Base-by-base conservation (phyloP, 2,113 vertebrate genomes). In the Nymphicus hollandicus region DNA sequence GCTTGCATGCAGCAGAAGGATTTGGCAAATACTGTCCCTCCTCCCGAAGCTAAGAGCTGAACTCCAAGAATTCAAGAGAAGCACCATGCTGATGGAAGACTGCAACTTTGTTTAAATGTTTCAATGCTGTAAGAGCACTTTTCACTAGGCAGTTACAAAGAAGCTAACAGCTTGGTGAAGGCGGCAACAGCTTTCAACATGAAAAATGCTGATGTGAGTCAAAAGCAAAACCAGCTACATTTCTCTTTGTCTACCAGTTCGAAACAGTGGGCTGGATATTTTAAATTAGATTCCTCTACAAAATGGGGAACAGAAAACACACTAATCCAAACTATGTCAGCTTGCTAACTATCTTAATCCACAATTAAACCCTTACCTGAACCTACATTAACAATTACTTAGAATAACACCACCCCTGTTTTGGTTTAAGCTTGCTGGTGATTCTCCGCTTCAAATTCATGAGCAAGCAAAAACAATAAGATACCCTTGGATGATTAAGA, bases 351-450 rank as follows among this genome's bases (percentile, higher is more conserved):
- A 64, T 69, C 44, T 41, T 70, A 95, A 89, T 41, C 65, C 18
- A n/a, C 27, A 94, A 47, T 86, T 88, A 94, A 96, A 94, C 11
- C 39, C 50, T 81, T 82, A 89, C 35, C 58, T 74, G 79, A 84
- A 53, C 35, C 66, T 56, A 47, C n/a, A 52, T 58, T 70, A 93
- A 83, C 23, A 74, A 31, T 41, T 61, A 91, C 92, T 86, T 88
- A 93, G 13, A 43, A 47, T 60, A 47, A 91, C 19, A 93, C 82
- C 13, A 39, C 94, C 28, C 20, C 64, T 78, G 71, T 64, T 91
- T 88, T 80, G 27, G 94, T 93, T 89, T 69, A 94, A 81, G 68
- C 35, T 77, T 97, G 43, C 50, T 80, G 56, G 63, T 82, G 46
- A 72, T 78, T 76, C 44, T 41, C 17, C 78, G 61, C 25, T 90